Base-by-base conservation (phyloP, 1,140 invertebrate genomes). In the Dryas iulia region DNA sequence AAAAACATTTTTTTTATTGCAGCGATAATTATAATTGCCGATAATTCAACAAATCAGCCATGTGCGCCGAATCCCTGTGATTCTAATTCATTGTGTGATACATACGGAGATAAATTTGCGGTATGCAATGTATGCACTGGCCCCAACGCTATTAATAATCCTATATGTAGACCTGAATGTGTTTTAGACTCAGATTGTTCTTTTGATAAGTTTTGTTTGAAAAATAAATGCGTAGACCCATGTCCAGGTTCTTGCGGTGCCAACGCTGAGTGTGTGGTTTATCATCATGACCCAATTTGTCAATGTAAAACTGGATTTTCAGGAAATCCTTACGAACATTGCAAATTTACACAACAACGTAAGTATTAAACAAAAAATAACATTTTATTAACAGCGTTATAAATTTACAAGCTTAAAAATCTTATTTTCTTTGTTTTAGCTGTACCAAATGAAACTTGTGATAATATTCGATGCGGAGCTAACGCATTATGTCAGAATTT, bases 291-390 rank as follows among this genome's bases (percentile, higher is more conserved):
- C 66, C 96, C 96, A 11, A 93, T 97, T 21, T 98, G 97, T 82
- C 93, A 93, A 23, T 97, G 96, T 84, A 94, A 94, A 57, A 79
- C 91, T 26, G 95, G 95, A 59, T 94, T 96, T 35, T 92, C 94
- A 76, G 97, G 97, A 73, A 97, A 97, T 93, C 96, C 97, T 4
- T 97, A 96, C 81, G 95, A 96, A 80, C 94, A 96, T 77, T 97
- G 96, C 76, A 91, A 93, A 47, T 84, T 92, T 23, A 93, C 94
- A 58, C 71, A 58, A 58, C 74, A 74, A 69, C 79, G 87, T 91
- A 82, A 82, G 86, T 89, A 23, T 60, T 53, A n/a, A n/a, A n/a
- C n/a, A n/a, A n/a, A n/a, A n/a, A n/a, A n/a, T n/a, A n/a, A n/a
- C n/a, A n/a, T n/a, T n/a, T n/a, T n/a, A n/a, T n/a, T n/a, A n/a